Base-by-base conservation (phyloP, 30 jellyfish, hydroid and myxozoan species). In the Nemopilema nomurai region DNA sequence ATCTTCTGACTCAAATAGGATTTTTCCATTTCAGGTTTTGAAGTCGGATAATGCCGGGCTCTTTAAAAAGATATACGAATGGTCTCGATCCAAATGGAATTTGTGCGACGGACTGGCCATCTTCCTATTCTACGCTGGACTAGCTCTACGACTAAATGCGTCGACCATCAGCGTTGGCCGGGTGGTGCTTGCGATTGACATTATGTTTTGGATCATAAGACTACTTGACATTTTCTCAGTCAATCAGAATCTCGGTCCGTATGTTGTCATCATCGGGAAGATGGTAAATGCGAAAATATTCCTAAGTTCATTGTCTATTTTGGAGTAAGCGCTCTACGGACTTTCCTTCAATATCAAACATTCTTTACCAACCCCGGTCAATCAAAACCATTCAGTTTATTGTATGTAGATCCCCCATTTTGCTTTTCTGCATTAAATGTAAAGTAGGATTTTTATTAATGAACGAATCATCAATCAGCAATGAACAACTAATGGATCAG, bases 191-290 rank as follows among this genome's bases (percentile, higher is more conserved):
- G 93, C 99, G 0, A 23, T 94, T 4, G 97, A 94, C 76, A 90
- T 90, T 52, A 89, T 90, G 89, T 41, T 94, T 49, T 94, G 99
- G 99, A 87, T 94, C 20, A 57, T 94, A 19, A 84, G 99, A 19
- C 78, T 94, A 50, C 80, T 94, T 52, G 96, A 89, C 62, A 90
- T 94, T n/a, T 94, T 89, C 79, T 94, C 90, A 20, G 97, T 88
- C 66, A 84, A 94, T 77, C 80, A 67, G 67, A 79, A 79, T 31
- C 90, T 94, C 27, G 99, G 99, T 1, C 99, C 99, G 13, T 94
- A 94, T 65, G 99, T 94, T 28, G 97, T 94, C 83, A 94, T 94
- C 91, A 94, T 94, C 32, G 92, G 92, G 50, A 72, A 88, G 75
- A 94, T 94, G 99, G 99, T 94, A 28, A 25, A 84, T 76, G 57